phyloP scores from a whole-genome alignment of 2,888 invertebrate species.

The Hydriomena furcata region DNA sequence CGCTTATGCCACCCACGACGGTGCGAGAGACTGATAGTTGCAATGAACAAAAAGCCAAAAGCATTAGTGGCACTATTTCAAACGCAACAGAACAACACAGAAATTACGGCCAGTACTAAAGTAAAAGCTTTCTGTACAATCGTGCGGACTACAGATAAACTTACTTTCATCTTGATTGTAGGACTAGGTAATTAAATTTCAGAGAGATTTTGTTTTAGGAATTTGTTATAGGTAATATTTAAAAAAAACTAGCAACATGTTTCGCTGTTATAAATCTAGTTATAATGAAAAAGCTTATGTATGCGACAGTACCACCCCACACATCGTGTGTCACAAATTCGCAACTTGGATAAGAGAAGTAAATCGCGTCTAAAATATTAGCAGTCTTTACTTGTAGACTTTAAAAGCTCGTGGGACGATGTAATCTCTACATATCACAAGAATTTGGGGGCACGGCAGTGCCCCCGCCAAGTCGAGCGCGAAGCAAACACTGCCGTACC shows the following conservation, averaged over 20 bases:
- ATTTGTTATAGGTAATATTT: too few species aligned
- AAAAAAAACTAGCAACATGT: too few species aligned
- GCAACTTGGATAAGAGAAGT: conserved; percentile 31
- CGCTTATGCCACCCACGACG: conserved; percentile 80
- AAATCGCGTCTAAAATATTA: conserved; percentile 25
- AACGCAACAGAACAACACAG: conserved; percentile 27
- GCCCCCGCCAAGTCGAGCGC: too few species aligned
- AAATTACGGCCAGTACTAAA: conserved; percentile 28
- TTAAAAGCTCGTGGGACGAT: conserved; percentile 20
- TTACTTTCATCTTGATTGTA: not conserved
- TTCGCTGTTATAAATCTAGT: too few species aligned
- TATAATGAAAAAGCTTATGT: conserved; percentile 10
- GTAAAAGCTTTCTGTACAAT: conserved; percentile 39
- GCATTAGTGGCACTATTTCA: conserved; percentile 44
- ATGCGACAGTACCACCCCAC: conserved; percentile 17
- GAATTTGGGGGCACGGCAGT: too few species aligned
- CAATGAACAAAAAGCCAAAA: conserved; percentile 45
- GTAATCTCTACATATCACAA: conserved; percentile 23
- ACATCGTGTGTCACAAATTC: conserved; percentile 33
- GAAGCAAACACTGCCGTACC: too few species aligned
- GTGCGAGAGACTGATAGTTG: conserved; percentile 50
- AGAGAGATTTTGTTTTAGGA: too few species aligned
- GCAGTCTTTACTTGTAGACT: conserved; percentile 12
- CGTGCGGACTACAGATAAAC: conserved; percentile 11
- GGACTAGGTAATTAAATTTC: too few species aligned